Base-by-base conservation (phyloP, 2,888 invertebrate genomes). In the Drosophila borealis region DNA sequence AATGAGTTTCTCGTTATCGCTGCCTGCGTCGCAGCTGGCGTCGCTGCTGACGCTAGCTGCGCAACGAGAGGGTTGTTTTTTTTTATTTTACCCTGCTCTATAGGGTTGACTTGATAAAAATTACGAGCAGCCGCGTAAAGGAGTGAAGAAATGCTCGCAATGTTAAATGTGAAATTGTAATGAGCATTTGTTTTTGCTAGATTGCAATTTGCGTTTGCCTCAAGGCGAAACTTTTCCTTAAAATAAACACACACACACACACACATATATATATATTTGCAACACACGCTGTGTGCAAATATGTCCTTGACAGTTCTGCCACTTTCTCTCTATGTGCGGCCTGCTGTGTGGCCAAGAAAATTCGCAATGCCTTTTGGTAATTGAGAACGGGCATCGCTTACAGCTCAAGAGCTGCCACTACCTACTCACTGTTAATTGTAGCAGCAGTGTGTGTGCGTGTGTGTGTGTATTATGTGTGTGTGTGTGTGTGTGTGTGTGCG, bases 1-100 rank as follows among this genome's bases (percentile, higher is more conserved):
- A 85, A 85, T 85, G 87, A 85, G 82, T 83, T 83, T 83, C 78
- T 70, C 79, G 85, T 85, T 83, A 83, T 83, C 83, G 74, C 78
- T 75, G 65, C 60, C 48, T 14, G 21, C 59, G 50, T 49, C 67
- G 66, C 70, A 39, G 62, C 56, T 34, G 42, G 29, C 68, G 64
- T 61, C 57, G 66, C 64, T 67, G 70, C 49, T 63, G n/a, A 54
- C 69, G 29, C 29, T 41, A 29, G 36, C 36, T 36, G 36, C 29
- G 29, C 29, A 29, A 36, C 19, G 81, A 82, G 82, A 82, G 85
- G 85, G 87, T 85, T 84, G 81, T 63, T 81, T 81, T 74, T 74
- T 59, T 53, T 44, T 19, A 19, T 21, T 19, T 44, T 44, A 6
- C 44, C 55, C 56, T 44, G 25, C 14, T 44, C 59, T 42, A 25